These are phyloP conservation scores for Scaptomyza caliginosa DNA, from an alignment of 2,888 invertebrate genomes.

Conservation along the genomic window DNA sequence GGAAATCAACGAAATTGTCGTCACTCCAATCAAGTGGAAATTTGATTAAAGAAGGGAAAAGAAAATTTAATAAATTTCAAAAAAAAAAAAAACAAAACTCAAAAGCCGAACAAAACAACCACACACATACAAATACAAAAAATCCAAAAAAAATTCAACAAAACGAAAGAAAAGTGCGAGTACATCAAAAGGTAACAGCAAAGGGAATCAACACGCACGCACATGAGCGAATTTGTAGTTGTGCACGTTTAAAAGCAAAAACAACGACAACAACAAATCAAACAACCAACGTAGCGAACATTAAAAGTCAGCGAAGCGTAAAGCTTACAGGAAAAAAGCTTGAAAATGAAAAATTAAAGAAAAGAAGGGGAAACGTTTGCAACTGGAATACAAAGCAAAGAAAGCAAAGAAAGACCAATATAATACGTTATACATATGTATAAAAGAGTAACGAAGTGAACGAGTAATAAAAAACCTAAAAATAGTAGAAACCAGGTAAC, in stretches of 20 bases:
- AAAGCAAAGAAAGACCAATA: conserved; percentile 32
- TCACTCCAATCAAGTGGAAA: conserved; percentile 79
- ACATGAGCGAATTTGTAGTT: conserved; percentile 64
- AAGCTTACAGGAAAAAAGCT: conserved; percentile 43
- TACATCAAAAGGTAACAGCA: conserved; percentile 63
- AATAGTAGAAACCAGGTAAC: conserved; percentile 26
- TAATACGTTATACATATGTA: conserved; percentile 13
- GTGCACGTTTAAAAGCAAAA: conserved; percentile 3
- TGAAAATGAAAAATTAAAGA: conserved; percentile 13
- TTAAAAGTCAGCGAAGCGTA: conserved; percentile 72
- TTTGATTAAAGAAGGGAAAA: conserved; percentile 69
- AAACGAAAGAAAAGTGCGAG: conserved; percentile 39
- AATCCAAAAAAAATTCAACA: too few relatives aligned
- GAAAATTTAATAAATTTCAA: conserved; percentile 74
- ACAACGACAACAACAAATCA: neutral
- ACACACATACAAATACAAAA: conserved; percentile 1
- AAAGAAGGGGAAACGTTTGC: neutral
- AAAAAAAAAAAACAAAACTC: too few relatives aligned
- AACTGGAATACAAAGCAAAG: conserved; percentile 27
- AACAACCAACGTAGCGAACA: conserved; percentile 56
- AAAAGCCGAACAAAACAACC: conserved; percentile 34
- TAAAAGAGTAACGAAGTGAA: conserved; percentile 50
- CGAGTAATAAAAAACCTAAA: conserved; percentile 25
- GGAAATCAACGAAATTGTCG: conserved; percentile 75
- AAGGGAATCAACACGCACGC: conserved; percentile 76